Conservation (phyloP, 2,797 vertebrate genomes). For the Pyrocephalus nanus region DNA sequence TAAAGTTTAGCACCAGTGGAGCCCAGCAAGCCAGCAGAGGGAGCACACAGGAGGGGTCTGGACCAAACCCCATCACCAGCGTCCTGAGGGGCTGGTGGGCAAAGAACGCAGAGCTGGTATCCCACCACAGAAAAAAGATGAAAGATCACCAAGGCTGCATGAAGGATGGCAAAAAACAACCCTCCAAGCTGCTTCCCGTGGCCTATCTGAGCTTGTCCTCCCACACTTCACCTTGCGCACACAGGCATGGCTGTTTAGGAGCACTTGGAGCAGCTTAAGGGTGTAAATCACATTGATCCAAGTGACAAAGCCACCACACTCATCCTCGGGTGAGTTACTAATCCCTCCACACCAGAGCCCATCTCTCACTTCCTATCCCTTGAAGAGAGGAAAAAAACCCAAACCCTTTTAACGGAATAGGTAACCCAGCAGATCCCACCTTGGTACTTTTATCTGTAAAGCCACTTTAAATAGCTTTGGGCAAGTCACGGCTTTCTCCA, state of each 20-base stretch:
- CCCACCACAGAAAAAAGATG: neutral
- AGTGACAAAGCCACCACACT: neutral
- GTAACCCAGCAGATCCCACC: neutral
- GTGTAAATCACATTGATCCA: conserved; percentile 39
- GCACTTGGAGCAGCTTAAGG: neutral
- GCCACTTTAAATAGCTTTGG: neutral
- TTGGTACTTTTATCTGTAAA: neutral
- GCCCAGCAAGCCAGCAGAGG: neutral
- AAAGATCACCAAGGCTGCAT: neutral
- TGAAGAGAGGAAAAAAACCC: neutral
- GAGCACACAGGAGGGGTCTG: rapidly evolving
- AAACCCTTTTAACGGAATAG: neutral
- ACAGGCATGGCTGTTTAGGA: neutral
- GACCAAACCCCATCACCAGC: neutral
- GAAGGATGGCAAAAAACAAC: neutral
- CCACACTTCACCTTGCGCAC: neutral
- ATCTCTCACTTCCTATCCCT: neutral
- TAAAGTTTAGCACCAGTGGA: neutral
- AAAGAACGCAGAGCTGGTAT: neutral
- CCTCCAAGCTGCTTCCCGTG: neutral
- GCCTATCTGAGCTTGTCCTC: neutral
- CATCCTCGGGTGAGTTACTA: neutral
- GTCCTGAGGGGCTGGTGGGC: neutral
- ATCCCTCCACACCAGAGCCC: neutral
- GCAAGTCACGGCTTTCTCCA: neutral